A percentile compares a stretch with the other conserved stretches of the same genome.
phyloP scores from a whole-genome alignment of 1,140 invertebrate species.

The Stenopsyche tienmushanensis region DNA sequence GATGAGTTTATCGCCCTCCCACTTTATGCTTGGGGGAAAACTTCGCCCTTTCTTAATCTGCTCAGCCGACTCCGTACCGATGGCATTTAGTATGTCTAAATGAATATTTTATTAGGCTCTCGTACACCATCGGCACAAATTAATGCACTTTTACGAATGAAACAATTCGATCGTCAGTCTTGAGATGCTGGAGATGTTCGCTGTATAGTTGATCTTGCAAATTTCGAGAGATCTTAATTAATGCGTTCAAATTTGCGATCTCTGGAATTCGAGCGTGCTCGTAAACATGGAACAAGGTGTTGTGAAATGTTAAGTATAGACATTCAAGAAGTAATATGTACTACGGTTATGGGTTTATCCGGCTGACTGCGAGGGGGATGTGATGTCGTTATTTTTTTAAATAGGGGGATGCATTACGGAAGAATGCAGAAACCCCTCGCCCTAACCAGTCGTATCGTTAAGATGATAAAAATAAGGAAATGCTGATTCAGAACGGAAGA shows the following conservation, averaged over 20 bases:
- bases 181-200: neutral
- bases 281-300: too few relatives aligned
- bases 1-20: constrained; percentile 13
- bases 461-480: too few relatives aligned
- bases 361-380: too few relatives aligned
- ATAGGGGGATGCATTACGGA: too few relatives aligned
- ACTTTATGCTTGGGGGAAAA: neutral
- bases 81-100: constrained; percentile 14
- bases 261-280: neutral
- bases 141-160: neutral
- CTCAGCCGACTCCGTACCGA: neutral
- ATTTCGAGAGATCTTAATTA: neutral
- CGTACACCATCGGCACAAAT: too few relatives aligned
- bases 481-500: too few relatives aligned
- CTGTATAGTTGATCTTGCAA: neutral
- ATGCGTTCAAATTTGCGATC: neutral
- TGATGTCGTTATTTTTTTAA: too few relatives aligned
- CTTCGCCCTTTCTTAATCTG: constrained; percentile 9
- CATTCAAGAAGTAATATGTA: too few relatives aligned
- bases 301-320: too few relatives aligned
- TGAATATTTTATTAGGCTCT: constrained; percentile 18
- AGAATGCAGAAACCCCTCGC: too few relatives aligned
- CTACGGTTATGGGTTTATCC: too few relatives aligned
- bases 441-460: too few relatives aligned
- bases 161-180: neutral